Evolutionary conservation across 2,113 vertebrate species (phyloP).

Genomic region (Motacilla tschutschensis): DNA sequence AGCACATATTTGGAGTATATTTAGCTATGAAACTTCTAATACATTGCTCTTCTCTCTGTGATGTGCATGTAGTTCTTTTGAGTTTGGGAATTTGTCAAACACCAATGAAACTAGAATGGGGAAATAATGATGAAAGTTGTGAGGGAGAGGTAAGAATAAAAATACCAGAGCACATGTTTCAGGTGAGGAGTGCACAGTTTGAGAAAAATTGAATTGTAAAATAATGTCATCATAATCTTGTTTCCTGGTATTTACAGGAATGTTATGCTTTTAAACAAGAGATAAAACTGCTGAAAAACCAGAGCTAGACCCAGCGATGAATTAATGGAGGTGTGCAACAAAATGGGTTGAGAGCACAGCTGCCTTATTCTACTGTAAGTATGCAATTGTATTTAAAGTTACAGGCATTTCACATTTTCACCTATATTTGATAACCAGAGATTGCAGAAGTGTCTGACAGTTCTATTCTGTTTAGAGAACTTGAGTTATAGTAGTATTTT

Average conservation of each 20-base stretch:
- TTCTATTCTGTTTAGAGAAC: neutral
- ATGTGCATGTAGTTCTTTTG: neutral
- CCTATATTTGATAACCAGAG: neutral
- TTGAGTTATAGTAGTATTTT: neutral
- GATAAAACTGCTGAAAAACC: neutral
- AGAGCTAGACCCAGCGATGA: neutral
- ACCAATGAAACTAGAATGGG: neutral
- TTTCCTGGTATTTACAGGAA: slow-evolving; percentile 26
- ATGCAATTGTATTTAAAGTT: neutral
- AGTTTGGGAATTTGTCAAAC: neutral
- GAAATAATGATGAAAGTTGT: neutral
- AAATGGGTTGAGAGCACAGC: slow-evolving; percentile 38
- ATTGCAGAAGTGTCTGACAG: neutral
- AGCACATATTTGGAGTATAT: neutral
- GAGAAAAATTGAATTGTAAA: neutral
- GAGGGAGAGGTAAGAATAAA: neutral
- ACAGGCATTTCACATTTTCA: neutral
- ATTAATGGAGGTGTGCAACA: neutral
- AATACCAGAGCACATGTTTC: neutral
- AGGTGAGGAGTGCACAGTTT: neutral
- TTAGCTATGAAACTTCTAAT: neutral
- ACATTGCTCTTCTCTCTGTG: neutral
- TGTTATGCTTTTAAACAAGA: slow-evolving; percentile 12
- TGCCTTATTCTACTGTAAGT: slow-evolving; percentile 10
- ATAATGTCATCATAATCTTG: neutral